Evolutionary conservation across 2,888 invertebrate species (phyloP).

Genomic region (Ormyrus nitidulus): DNA sequence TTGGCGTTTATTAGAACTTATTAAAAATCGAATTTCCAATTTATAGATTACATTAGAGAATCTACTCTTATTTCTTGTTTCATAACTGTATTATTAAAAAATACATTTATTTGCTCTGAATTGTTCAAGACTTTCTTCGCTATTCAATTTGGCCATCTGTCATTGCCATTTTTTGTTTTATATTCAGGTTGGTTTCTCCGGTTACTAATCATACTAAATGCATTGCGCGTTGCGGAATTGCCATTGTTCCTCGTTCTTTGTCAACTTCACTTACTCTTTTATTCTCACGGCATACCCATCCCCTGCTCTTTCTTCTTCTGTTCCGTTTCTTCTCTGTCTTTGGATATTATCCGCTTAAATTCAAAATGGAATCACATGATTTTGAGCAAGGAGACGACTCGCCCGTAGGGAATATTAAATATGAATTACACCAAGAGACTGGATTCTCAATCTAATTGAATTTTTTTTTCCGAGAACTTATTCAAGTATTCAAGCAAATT

Average conservation of each 20-base stretch:
- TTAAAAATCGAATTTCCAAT: too few relatives aligned
- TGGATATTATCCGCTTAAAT: background rate
- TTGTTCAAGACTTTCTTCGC: background rate
- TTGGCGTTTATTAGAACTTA: too few relatives aligned
- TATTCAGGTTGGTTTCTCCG: conserved; percentile 55
- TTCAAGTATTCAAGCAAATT: too few relatives aligned
- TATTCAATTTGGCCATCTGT: conserved; percentile 30
- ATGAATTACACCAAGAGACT: conserved; percentile 7
- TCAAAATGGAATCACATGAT: conserved; percentile 18
- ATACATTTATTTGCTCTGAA: background rate
- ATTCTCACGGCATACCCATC: conserved; percentile 12
- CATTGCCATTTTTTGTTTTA: conserved; percentile 6
- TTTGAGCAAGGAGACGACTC: background rate
- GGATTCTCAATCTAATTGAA: background rate
- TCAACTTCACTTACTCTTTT: conserved; percentile 49
- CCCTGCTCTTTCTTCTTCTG: background rate
- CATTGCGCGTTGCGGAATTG: conserved; percentile 53
- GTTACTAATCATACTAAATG: conserved; percentile 60
- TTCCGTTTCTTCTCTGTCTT: background rate
- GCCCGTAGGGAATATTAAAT: background rate
- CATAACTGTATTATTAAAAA: too few relatives aligned
- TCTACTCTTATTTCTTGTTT: too few relatives aligned
- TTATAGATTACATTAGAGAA: too few relatives aligned
- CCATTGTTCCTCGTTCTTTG: conserved; percentile 55
- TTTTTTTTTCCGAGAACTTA: too few relatives aligned